Conservation (phyloP, 2,113 vertebrate species). For the Gasterosteus nipponicus region DNA sequence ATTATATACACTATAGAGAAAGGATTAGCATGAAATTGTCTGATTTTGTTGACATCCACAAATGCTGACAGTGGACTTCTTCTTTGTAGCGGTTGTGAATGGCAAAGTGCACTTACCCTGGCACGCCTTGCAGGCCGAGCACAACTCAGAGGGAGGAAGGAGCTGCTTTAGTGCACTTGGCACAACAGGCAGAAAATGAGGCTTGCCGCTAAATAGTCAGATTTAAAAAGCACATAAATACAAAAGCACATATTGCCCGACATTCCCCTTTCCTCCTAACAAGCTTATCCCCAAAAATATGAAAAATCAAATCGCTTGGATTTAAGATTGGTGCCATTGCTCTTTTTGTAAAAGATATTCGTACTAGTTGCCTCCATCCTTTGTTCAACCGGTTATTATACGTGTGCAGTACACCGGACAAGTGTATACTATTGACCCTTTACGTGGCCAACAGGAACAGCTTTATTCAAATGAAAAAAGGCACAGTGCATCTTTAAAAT, state of each 20-base stretch:
- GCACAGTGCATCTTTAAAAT: neutral
- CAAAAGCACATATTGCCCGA: neutral
- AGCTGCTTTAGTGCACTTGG: neutral
- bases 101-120: conserved; percentile 35
- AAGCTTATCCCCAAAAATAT: neutral
- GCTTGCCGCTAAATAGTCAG: neutral
- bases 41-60: conserved; percentile 41
- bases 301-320: no score
- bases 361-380: neutral
- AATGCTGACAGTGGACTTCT: conserved; percentile 3
- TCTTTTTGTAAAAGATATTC: neutral
- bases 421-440: conserved; percentile 44
- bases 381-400: conserved; percentile 65
- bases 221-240: no score
- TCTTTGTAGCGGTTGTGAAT: conserved; percentile 8
- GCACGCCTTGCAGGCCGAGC: conserved; percentile 9
- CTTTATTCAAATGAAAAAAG: conserved; percentile 40
- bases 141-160: neutral
- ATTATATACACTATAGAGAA: neutral
- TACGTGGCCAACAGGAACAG: conserved; percentile 39
- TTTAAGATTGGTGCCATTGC: no score
- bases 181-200: neutral
- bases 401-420: conserved; percentile 67
- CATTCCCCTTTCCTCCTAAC: neutral
- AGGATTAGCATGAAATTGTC: neutral